phyloP scores from a whole-genome alignment of 2,113 vertebrate species.

The Oryzias javanicus region DNA sequence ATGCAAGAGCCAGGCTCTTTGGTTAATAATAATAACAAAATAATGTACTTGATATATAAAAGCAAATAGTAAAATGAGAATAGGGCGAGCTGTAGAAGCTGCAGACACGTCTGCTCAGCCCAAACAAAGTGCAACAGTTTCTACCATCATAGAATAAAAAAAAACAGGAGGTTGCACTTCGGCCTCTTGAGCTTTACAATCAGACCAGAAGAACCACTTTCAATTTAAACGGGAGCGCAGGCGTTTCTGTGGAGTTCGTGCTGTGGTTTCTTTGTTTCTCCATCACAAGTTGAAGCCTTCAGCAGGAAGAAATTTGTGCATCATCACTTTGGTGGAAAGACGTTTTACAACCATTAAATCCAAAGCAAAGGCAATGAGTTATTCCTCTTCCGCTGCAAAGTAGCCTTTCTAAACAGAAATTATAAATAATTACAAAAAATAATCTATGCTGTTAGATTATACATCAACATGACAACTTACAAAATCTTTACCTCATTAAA shows the following conservation, averaged over 20 bases:
- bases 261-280: not conserved
- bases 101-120: constrained; percentile 54
- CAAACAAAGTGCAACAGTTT: constrained; percentile 70
- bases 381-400: too few relatives aligned
- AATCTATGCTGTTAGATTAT: too few relatives aligned
- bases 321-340: not conserved
- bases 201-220: constrained; percentile 46
- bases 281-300: not conserved
- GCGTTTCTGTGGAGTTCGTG: not conserved
- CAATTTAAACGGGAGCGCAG: constrained; percentile 35
- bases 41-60: constrained; percentile 79
- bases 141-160: constrained; percentile 60
- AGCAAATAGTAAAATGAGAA: constrained; percentile 75
- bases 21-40: constrained; percentile 80
- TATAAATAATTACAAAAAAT: too few relatives aligned
- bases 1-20: constrained; percentile 47
- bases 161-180: constrained; percentile 53
- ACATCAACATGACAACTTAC: too few relatives aligned
- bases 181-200: constrained; percentile 58
- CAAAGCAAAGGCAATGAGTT: too few relatives aligned
- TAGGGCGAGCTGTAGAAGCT: constrained; percentile 41
- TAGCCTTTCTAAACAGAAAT: too few relatives aligned
- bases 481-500: too few relatives aligned
- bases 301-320: not conserved
- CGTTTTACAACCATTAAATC: too few relatives aligned